Base-by-base conservation (phyloP, 2,888 invertebrate genomes). In the Mamestra brassicae region DNA sequence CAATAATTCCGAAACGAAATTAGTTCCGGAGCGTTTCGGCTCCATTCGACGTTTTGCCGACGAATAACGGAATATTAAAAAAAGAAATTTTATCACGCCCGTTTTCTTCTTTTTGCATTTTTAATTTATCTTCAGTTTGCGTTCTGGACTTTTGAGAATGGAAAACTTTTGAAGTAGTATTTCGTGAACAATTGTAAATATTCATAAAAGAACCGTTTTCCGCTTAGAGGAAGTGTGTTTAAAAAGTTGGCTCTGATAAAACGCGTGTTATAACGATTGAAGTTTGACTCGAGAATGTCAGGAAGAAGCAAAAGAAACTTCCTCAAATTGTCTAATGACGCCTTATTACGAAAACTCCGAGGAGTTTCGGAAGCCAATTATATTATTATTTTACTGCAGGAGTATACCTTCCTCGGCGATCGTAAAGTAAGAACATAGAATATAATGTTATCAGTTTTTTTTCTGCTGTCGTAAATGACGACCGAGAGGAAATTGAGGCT, bases 61-160 rank as follows among this genome's bases (percentile, higher is more conserved):
- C 68, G 78, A 80, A 87, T 80, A 85, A 86, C 76, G 76, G 79
- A 80, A 85, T 87, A 84, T 87, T 81, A 80, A 86, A 84, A 89
- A 88, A 87, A 87, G 65, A 65, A 81, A 76, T 79, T 78, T 79
- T 79, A 71, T 80, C 84, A 73, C 77, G 79, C 79, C 75, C 62
- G 70, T 74, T 85, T 79, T 84, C 84, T 85, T 85, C 85, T 87
- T 82, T 81, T 82, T 77, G 74, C 63, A 81, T 85, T 87, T 87
- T 89, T 87, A 90, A 90, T 90, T 90, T 89, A 88, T 87, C 84
- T 78, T 78, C 78, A 75, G 76, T 85, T 83, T 82, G 79, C 78
- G 80, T 69, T 76, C 74, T 69, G 70, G 74, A 79, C 71, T 80
- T 73, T 76, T 57, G 77, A 71, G 74, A 76, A 81, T 74, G 78